phyloP scores from a whole-genome alignment of 2,888 invertebrate genomes.

The Notodonta ziczac region DNA sequence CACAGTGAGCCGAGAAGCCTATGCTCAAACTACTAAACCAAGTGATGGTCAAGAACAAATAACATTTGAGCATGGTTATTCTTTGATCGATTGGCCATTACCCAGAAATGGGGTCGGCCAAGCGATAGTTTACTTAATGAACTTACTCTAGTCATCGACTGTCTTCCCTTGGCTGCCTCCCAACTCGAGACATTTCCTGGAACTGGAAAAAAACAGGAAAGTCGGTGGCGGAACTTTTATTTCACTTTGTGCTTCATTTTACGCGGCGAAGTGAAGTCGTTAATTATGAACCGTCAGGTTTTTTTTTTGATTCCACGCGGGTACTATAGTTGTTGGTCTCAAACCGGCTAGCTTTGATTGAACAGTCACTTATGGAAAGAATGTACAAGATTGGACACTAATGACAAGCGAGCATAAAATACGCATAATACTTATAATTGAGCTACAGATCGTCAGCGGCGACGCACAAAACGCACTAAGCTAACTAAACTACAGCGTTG shows the following conservation, averaged over 20 bases:
- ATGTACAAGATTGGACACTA: no score
- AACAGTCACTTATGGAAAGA: no score
- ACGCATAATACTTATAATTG: no score
- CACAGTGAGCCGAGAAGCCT: no score
- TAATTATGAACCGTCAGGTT: slow-evolving; percentile 21
- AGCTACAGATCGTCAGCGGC: no score
- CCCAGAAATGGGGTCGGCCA: not conserved
- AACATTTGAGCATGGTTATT: slow-evolving; percentile 13
- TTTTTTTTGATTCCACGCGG: not conserved
- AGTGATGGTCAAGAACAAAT: not conserved
- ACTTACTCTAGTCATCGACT: slow-evolving; percentile 28
- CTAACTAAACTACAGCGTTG: no score
- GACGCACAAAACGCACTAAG: no score
- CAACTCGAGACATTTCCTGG: slow-evolving; percentile 22
- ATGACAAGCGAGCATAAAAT: no score
- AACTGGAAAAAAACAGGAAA: slow-evolving; percentile 22
- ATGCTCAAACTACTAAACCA: no score
- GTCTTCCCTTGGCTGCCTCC: slow-evolving; percentile 27
- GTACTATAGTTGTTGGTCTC: not conserved
- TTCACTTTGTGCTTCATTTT: slow-evolving; percentile 18
- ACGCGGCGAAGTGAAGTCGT: slow-evolving; percentile 14
- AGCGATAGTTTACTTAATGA: slow-evolving; percentile 38
- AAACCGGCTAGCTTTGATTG: no score
- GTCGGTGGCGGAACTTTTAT: slow-evolving; percentile 26
- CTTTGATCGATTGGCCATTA: slow-evolving; percentile 23